Base-by-base conservation (phyloP, 2,113 vertebrate genomes). In the Sakesphorus luctuosus region DNA sequence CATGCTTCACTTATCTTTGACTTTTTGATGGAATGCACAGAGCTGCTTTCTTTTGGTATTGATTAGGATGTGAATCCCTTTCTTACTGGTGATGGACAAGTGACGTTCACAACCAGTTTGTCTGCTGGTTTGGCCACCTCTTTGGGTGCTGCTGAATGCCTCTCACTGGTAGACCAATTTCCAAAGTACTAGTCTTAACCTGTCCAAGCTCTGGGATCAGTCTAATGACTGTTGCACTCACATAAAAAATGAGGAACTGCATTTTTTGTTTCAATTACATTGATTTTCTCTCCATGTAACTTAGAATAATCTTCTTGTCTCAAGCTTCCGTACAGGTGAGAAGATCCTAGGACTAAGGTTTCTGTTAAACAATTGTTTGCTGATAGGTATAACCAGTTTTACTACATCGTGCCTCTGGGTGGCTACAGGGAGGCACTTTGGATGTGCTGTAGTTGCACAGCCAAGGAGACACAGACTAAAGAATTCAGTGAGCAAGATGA, bases 251-350 rank as follows among this genome's bases (percentile, higher is more conserved):
- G 6, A 83, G 28, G 4, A 67, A 14, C 19, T 47, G 3, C 19
- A 9, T 58, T 46, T 63, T 74, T 66, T 89, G 4, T 44, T 67
- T 52, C 2, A 2, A 6, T 86, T 78, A 43, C 7, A 74, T 72
- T 52, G 11, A 9, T 3, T 67, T 96, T 90, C 24, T 2, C 13
- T 73, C 46, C 8, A 33, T 47, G 24, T 79, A 53, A 63, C 24
- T 80, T 78, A n/a, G 6, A 58, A 29, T 25, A 66, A 21, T 43
- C 10, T n/a, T 77, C 73, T 71, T 0, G 0, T 77, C 23, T 78
- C 36, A 52, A n/a, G 11, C 18, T 88, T 81, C 23, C 21, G 17
- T 79, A 15, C 8, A 28, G 24, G 24, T 35, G 43, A 72, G 62
- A 82, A 67, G 18, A 68, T 82, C 10, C 3, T 79, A 8, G 31